These are phyloP conservation scores for Neomonachus schauinslandi DNA, from an alignment of 2,113 vertebrate genomes.

Conservation along the genomic window DNA sequence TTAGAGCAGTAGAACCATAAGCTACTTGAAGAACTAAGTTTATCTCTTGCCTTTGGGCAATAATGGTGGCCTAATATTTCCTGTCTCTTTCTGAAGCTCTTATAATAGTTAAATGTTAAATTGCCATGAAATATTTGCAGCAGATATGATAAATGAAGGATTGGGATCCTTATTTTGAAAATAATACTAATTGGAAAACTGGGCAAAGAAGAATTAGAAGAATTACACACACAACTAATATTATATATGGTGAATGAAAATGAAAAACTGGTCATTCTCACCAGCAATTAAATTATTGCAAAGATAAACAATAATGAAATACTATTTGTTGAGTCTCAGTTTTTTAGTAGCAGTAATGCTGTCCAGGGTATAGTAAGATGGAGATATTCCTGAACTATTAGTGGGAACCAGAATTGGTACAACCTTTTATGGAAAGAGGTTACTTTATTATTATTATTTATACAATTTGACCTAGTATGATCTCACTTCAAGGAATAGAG, in stretches of 20 bases:
- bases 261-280: neutral
- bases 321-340: neutral
- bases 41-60: neutral
- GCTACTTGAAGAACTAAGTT: slow-evolving; percentile 9
- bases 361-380: neutral
- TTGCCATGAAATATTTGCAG: neutral
- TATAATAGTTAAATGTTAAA: neutral
- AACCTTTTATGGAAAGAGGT: neutral
- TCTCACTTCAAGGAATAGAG: neutral
- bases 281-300: neutral
- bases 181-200: neutral
- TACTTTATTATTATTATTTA: neutral
- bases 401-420: neutral
- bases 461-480: neutral
- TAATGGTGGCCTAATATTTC: slow-evolving; percentile 25
- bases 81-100: slow-evolving; percentile 30
- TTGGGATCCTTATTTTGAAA: slow-evolving; percentile 4
- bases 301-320: neutral
- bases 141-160: neutral
- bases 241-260: neutral
- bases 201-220: neutral
- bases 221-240: neutral
- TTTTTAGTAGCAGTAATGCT: neutral
- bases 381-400: neutral
- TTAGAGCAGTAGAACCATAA: neutral